Evolutionary conservation across 2,888 invertebrate species (phyloP).

Genomic region (Augiades crinisus): DNA sequence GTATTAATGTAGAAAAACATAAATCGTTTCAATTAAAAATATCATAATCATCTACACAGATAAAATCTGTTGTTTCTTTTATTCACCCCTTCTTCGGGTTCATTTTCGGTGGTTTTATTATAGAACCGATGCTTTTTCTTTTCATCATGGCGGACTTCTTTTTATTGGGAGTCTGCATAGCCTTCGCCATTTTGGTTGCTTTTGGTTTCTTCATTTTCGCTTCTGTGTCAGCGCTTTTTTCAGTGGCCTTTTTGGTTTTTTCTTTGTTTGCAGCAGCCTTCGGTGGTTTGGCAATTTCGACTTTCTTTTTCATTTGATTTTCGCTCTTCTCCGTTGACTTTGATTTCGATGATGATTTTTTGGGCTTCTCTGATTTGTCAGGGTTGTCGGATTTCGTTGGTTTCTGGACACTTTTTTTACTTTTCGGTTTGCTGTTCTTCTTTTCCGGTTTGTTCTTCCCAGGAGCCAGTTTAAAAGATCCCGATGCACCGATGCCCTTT

Average conservation of each 20-base stretch:
- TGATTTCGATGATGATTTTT: constrained; percentile 26
- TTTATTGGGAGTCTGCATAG: constrained; percentile 46
- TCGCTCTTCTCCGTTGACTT: constrained; percentile 25
- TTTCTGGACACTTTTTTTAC: constrained; percentile 30
- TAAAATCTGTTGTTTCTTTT: constrained; percentile 2
- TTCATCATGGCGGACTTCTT: constrained; percentile 50
- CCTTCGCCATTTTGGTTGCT: constrained; percentile 34
- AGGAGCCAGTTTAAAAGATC: constrained; percentile 59
- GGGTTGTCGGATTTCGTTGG: constrained; percentile 23
- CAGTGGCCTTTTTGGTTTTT: constrained; percentile 28
- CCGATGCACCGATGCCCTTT: constrained; percentile 61
- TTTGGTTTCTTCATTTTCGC: constrained; percentile 30
- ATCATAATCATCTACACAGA: too few relatives aligned
- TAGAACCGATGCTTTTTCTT: constrained; percentile 63
- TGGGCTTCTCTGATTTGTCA: constrained; percentile 24
- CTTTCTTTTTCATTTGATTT: constrained; percentile 23
- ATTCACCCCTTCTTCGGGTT: constrained; percentile 45
- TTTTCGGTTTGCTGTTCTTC: constrained; percentile 33
- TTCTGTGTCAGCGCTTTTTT: constrained; percentile 23
- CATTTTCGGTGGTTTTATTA: constrained; percentile 70
- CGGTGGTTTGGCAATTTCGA: constrained; percentile 25
- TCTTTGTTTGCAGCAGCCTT: constrained; percentile 24
- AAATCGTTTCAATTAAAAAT: too few relatives aligned
- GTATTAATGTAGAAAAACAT: too few relatives aligned
- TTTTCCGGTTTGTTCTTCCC: constrained; percentile 41